These are phyloP conservation scores for Brachypteracias leptosomus DNA, from an alignment of 2,113 vertebrate genomes.

Conservation along the genomic window DNA sequence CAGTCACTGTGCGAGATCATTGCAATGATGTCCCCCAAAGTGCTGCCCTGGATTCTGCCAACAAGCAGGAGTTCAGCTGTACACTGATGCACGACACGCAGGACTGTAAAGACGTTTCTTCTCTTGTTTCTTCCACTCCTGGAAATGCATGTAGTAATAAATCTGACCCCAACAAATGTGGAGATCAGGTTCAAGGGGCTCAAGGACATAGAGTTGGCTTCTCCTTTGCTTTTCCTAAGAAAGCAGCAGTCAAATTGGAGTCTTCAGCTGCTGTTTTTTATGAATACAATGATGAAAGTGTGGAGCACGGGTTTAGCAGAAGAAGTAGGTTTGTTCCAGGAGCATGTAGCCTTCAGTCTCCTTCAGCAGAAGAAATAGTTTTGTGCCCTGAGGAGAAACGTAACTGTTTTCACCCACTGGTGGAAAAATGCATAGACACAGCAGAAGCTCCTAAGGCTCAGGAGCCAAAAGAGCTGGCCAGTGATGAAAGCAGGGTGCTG, in stretches of 20 bases:
- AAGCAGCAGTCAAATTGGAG: conserved; percentile 82
- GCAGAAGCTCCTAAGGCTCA: conserved; percentile 26
- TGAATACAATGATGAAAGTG: conserved; percentile 79
- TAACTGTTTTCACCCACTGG: neutral
- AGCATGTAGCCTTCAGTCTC: conserved; percentile 55
- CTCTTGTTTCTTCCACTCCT: conserved; percentile 15
- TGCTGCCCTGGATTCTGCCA: conserved; percentile 19
- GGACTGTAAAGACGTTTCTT: conserved; percentile 3
- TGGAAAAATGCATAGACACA: conserved; percentile 29
- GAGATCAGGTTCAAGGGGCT: conserved; percentile 70
- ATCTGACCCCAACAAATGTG: conserved; percentile 31
- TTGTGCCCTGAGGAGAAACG: conserved; percentile 63
- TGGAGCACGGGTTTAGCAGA: conserved; percentile 64
- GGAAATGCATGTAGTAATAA: conserved; percentile 38
- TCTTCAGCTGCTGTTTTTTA: conserved; percentile 87
- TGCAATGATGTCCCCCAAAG: conserved; percentile 56
- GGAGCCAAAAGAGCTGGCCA: conserved; percentile 36
- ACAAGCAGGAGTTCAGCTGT: conserved; percentile 47
- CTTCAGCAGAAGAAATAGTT: conserved; percentile 56
- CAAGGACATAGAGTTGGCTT: conserved; percentile 81
- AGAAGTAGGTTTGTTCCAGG: conserved; percentile 76
- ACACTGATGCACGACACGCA: neutral
- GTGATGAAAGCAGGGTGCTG: neutral
- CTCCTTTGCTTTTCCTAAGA: conserved; percentile 89
- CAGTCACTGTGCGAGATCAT: conserved; percentile 81